Base-by-base conservation (phyloP, 1,140 invertebrate species). In the Caenorhabditis remanei region DNA sequence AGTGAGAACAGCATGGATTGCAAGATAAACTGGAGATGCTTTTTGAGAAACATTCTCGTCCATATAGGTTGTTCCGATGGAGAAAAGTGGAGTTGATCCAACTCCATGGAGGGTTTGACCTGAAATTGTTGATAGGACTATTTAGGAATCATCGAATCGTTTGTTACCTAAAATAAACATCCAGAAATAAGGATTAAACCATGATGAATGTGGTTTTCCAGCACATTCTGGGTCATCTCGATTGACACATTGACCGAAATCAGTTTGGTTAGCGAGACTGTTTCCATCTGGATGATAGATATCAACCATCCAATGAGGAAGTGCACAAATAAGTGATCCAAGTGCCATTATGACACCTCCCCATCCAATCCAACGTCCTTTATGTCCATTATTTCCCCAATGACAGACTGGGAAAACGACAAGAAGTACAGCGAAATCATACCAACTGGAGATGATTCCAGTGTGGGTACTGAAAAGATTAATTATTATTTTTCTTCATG, bases 1-100 rank as follows among this genome's bases (percentile, higher is more conserved):
- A 32, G 92, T 90, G 6, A 93, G 75, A 32, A 92, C 88, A 6
- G 91, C 90, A 84, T 92, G 91, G 58, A 92, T 91, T 32, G 91
- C 91, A 14, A 92, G 86, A 86, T 92, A 92, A 48, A 92, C 91
- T n/a, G 91, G 91, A n/a, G 92, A 93, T 14, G 91, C 92, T 82
- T 93, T 92, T 65, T 92, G 92, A 19, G 92, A 92, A 4, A 92
- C 91, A 89, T 92, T 92, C 85, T 92, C 91, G 75, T 92, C 91
- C 46, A 92, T 84, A 85, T 92, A 92, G 19, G 91, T 90, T 32
- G 91, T 92, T 24, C 91, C 91, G 58, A 92, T 92, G 19, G 91
- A 92, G 86, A 92, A 92, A 32, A 92, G 89, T 9, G 91, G 91
- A n/a, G 91, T 92, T 16, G 91, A 89, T 4, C 91, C 91, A 41